Evolutionary conservation across 2,888 invertebrate species (phyloP), one percentile per base, ranked within the genome.

Genomic region (Calliphora vomitoria): DNA sequence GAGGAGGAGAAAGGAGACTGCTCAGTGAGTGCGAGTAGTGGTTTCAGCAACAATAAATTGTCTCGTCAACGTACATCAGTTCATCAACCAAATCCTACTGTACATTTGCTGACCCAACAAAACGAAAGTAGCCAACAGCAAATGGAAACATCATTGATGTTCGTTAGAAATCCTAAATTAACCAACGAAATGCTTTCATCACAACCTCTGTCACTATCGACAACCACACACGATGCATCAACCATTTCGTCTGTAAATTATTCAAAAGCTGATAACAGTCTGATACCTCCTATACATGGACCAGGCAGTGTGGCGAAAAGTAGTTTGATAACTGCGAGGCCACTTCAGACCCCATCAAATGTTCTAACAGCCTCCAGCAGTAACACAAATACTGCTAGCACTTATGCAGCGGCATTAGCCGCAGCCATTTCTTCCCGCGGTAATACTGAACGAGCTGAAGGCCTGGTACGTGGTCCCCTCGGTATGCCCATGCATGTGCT

Each of bases 81-180:
- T 89, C 93, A 93, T 79, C 91, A 92, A 64, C 90, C 90, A 55
- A 91, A 89, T 72, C 81, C 90, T 86, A 82, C 89, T 5, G 90
- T 89, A 47, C 84, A 89, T 55, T 75, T 79, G 20, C 84, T 78
- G 74, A 20, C 10, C n/a, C 75, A 90, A 75, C 89, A 90, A 8
- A 89, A 89, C 41, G 90, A 91, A 85, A 89, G 89, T 74, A 91
- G 91, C 71, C 91, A 91, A 60, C 86, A 90, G 76, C 44, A 44
- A 82, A 91, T 91, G 92, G 94, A 93, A 90, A 94, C 94, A 66
- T 93, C 93, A 71, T 89, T 94, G 75, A 92, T 93, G 90, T 91
- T 92, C 38, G 89, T 91, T 72, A 66, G 68, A 74, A 91, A 91
- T 82, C 86, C 90, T 31, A 85, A 89, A 38, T 50, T 87, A 72